Percentiles rank a stretch among this genome's conserved stretches.
Evolutionary conservation across 2,888 invertebrate genomes (phyloP).

Genomic region (Acleris literana): DNA sequence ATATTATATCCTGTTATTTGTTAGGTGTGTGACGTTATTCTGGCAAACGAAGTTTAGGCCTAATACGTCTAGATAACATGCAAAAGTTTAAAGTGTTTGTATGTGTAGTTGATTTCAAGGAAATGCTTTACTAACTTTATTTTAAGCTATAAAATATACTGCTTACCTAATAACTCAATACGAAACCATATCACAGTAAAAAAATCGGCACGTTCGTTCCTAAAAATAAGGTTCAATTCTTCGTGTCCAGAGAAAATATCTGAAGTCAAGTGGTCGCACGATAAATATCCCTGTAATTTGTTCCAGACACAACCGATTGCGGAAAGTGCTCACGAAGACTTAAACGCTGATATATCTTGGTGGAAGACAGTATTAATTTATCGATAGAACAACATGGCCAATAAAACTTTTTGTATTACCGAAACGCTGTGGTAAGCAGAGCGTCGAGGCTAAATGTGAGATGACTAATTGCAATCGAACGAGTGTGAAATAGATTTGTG

Average conservation of each 20-base stretch:
- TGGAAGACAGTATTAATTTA: constrained; percentile 49
- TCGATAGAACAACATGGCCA: constrained; percentile 39
- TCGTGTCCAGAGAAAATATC: constrained; percentile 3
- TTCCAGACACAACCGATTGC: constrained; percentile 18
- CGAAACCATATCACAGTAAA: no score
- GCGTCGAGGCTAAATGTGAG: constrained; percentile 29
- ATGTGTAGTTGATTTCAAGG: no score
- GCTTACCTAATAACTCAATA: no score
- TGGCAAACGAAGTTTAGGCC: no score
- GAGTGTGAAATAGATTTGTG: constrained; percentile 27
- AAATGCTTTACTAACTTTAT: no score
- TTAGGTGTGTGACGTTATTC: no score
- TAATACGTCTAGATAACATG: no score
- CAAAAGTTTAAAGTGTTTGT: no score
- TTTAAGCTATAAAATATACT: no score
- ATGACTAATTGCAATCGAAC: constrained; percentile 22
- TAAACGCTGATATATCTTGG: constrained; percentile 39
- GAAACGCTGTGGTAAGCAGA: constrained; percentile 16
- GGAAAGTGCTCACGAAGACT: constrained; percentile 41
- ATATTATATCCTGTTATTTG: no score
- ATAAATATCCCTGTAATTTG: constrained; percentile 41
- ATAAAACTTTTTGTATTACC: constrained; percentile 44
- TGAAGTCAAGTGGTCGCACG: constrained; percentile 44
- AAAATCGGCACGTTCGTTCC: no score
- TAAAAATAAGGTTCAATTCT: background rate